Evolutionary conservation across 2,888 invertebrate genomes (phyloP).

Genomic region (Meganola albula): DNA sequence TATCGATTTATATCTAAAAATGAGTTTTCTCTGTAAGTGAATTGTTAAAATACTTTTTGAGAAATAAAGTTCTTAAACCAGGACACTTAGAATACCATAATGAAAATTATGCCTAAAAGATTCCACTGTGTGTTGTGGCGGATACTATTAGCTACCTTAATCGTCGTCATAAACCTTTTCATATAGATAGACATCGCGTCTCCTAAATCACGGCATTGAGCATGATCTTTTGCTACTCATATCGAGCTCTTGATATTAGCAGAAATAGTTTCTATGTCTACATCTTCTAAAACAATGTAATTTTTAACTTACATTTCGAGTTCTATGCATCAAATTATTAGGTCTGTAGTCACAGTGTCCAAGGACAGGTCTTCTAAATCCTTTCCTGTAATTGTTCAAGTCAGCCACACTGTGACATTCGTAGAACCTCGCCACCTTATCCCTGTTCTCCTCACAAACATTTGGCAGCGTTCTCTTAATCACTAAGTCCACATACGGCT

Average conservation of each 20-base stretch:
- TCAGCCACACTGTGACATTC: neutral
- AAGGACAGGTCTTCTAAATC: neutral
- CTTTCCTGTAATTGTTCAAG: neutral
- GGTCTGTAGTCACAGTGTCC: conserved; percentile 29
- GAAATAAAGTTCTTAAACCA: no score
- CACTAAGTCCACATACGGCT: neutral
- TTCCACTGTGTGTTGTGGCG: no score
- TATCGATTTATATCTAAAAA: no score
- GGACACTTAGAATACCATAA: no score
- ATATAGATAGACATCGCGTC: no score
- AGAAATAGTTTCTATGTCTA: no score
- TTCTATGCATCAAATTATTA: conserved; percentile 33
- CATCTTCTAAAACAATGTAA: conserved; percentile 7
- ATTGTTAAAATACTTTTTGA: no score
- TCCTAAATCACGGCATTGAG: no score
- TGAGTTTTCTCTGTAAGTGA: no score
- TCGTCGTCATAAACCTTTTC: no score
- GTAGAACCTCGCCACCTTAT: neutral
- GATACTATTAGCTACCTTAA: no score
- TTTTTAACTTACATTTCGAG: conserved; percentile 19
- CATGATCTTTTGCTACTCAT: neutral
- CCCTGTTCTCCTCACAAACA: neutral
- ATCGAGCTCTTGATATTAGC: conserved; percentile 6
- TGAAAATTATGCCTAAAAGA: no score
- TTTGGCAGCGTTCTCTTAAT: neutral